Evolutionary conservation across 2,113 vertebrate genomes (phyloP), one percentile per base, ranked within the genome.

Genomic region (Aptenodytes patagonicus): DNA sequence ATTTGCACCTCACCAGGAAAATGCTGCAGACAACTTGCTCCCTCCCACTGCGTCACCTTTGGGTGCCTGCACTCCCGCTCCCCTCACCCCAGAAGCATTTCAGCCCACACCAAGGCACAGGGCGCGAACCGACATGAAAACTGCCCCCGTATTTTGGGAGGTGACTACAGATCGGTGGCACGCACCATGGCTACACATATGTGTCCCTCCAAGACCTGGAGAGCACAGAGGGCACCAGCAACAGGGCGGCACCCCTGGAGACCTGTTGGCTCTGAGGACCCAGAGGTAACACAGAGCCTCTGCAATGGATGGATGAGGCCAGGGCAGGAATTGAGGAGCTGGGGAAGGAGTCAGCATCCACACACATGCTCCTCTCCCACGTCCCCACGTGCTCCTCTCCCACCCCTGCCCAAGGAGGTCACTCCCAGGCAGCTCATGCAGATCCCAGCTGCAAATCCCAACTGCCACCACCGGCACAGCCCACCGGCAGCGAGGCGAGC

Each of bases 101-200:
- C 52, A 71, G 38, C 21, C 42, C 38, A 40, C 0, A 0, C 16
- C 57, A 62, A 91, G 72, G 29, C 31, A 68, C 58, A 16, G 42
- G n/a, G 47, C 6, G 2, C n/a, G 62, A 95, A 75, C 9, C 8
- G 4, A 69, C 31, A 15, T 9, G 29, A 6, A 20, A 81, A 77
- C 54, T 65, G n/a, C 32, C 38, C 22, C 40, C 11, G 34, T 17
- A 19, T n/a, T 78, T 21, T 12, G 11, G 34, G 46, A 82, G 22
- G 40, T 15, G 55, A 22, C 22, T 42, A 34, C 78, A 73, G n/a
- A 17, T 8, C 1, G 3, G 46, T 46, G 64, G 47, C 65, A 28
- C 0, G 0, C n/a, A 49, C 19, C 76, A 49, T 0, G 0, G 44
- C 22, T 61, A 65, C 62, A 49, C 18, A 44, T 1, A 0, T 2